Conservation (phyloP, 1,140 invertebrate genomes). For the silkworm (Bombyx mori) region ASM3026992v2 NC_085117.1:15817501-15818000, state of each 20-base stretch:
- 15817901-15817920: background rate
- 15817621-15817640: too few relatives aligned
- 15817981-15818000: slow-evolving; percentile 94
- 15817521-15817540: background rate
- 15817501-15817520: slow-evolving; percentile 60
- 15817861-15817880: background rate
- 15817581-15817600: too few relatives aligned
- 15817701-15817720: too few relatives aligned
- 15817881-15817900: background rate
- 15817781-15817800: too few relatives aligned
- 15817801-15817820: too few relatives aligned
- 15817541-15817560: background rate
- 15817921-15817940: slow-evolving; percentile 89
- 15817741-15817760: background rate
- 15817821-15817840: background rate
- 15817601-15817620: too few relatives aligned
- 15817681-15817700: too few relatives aligned
- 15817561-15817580: too few relatives aligned
- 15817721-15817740: background rate
- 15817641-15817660: too few relatives aligned
- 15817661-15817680: too few relatives aligned
- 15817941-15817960: slow-evolving; percentile 97
- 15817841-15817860: background rate
- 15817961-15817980: slow-evolving; percentile 90
- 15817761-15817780: background rate